Conservation (phyloP, 2,888 invertebrate species). For the Shargacucullia verbasci region DNA sequence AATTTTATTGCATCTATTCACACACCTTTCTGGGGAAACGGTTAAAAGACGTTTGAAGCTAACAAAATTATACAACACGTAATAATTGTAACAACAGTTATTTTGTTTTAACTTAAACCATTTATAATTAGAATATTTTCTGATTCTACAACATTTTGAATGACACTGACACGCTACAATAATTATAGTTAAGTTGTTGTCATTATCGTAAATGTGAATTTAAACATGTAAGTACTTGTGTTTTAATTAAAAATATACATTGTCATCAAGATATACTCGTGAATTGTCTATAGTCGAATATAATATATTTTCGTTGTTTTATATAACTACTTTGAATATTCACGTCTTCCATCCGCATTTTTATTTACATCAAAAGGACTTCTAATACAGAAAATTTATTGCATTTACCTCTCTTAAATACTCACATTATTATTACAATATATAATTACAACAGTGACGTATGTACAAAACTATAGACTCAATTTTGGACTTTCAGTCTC, state of each 20-base stretch:
- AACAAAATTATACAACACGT: constrained; percentile 66
- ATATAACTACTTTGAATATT: constrained; percentile 65
- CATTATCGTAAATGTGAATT: constrained; percentile 18
- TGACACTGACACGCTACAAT: constrained; percentile 35
- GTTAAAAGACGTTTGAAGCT: constrained; percentile 80
- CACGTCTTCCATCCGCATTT: constrained; percentile 70
- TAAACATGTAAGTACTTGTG: constrained; percentile 33
- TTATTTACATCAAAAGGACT: constrained; percentile 81
- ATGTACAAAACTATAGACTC: constrained; percentile 89
- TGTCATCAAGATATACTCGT: constrained; percentile 38
- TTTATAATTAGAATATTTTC: constrained; percentile 39
- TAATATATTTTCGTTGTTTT: constrained; percentile 69
- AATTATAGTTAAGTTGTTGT: constrained; percentile 20
- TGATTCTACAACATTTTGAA: constrained; percentile 36
- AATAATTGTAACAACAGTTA: constrained; percentile 53
- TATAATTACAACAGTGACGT: constrained; percentile 87
- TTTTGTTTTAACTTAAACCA: constrained; percentile 48
- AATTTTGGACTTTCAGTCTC: constrained; percentile 89
- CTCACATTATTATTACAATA: constrained; percentile 81
- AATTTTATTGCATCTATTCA: constrained; percentile 90
- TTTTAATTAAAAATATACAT: constrained; percentile 50
- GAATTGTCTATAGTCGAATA: constrained; percentile 51
- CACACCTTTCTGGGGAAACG: constrained; percentile 87
- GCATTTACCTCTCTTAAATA: constrained; percentile 85
- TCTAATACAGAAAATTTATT: constrained; percentile 87